These are phyloP conservation scores for Styela clava DNA, from an alignment of 23 tunicate genomes.

Conservation along the genomic window DNA sequence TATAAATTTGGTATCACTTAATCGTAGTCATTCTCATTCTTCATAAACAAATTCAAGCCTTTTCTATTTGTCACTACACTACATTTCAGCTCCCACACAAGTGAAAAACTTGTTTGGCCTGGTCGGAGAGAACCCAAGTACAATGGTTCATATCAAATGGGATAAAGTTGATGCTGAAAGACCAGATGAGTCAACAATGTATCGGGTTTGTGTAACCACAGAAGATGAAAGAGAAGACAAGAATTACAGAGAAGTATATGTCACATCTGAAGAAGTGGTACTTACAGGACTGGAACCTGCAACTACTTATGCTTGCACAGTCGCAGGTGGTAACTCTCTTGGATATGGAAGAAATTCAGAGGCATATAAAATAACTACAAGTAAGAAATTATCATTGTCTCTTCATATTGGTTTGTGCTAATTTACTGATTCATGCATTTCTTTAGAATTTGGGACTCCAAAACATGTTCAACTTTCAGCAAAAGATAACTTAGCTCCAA, in stretches of 20 bases:
- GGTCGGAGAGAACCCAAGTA: background rate
- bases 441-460: background rate
- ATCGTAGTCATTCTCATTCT: too few species aligned
- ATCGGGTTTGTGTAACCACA: background rate
- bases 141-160: background rate
- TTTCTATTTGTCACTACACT: too few species aligned
- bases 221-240: background rate
- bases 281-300: background rate
- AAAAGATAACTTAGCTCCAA: background rate
- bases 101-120: background rate
- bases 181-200: background rate
- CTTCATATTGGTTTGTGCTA: too few species aligned
- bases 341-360: constrained; percentile 3
- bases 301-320: background rate
- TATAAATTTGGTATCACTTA: too few species aligned
- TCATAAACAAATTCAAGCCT: too few species aligned
- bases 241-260: too few species aligned
- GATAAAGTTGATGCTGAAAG: background rate
- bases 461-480: background rate
- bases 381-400: too few species aligned
- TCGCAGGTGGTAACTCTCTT: background rate
- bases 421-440: too few species aligned
- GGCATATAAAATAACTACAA: background rate
- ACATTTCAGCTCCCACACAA: constrained; percentile 2
- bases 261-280: background rate